Conservation (phyloP, 2,888 invertebrate genomes). For the Branchipolynoe longqiensis region DNA sequence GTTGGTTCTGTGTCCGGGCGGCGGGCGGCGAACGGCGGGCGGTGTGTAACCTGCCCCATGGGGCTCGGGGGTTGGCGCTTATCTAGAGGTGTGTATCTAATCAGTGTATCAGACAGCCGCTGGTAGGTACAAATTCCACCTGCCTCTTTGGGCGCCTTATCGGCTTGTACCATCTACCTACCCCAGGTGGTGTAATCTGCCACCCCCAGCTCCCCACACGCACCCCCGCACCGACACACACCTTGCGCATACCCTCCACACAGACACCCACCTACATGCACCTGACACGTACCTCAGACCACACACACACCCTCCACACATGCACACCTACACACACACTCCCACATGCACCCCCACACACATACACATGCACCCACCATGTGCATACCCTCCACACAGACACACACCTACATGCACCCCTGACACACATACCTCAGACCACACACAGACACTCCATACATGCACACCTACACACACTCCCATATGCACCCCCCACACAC, state of each 20-base stretch:
- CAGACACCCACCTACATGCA: background rate
- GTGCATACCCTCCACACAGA: background rate
- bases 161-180: background rate
- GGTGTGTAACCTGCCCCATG: background rate
- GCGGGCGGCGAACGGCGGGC: background rate
- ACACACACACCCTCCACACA: background rate
- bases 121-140: conserved; percentile 43
- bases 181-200: background rate
- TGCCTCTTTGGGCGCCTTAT: background rate
- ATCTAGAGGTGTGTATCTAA: conserved; percentile 25
- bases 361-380: background rate
- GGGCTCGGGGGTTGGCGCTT: too few relatives aligned
- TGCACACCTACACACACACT: background rate
- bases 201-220: background rate
- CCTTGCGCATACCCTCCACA: too few relatives aligned
- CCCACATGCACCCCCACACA: background rate
- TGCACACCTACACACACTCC: background rate
- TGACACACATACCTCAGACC: background rate
- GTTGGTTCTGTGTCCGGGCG: too few relatives aligned
- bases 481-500: background rate
- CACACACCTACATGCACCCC: background rate
- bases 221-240: too few relatives aligned
- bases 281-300: background rate
- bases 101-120: background rate
- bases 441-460: background rate